These are phyloP conservation scores for Stenolophus ochropezus DNA, from an alignment of 2,888 invertebrate species.

Conservation along the genomic window DNA sequence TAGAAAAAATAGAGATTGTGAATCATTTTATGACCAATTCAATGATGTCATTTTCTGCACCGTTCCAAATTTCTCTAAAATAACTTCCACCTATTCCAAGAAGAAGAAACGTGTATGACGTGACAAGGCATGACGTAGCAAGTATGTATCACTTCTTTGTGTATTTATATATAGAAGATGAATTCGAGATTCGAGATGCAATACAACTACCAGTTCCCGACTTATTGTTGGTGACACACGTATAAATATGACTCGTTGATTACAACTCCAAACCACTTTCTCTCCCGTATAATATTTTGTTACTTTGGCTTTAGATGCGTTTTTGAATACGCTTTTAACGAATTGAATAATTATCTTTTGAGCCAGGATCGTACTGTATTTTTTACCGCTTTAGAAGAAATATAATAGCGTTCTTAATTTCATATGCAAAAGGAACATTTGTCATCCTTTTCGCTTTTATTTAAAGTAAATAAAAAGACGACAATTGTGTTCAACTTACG, in stretches of 20 bases:
- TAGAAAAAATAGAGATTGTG: too few species aligned
- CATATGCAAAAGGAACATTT: too few species aligned
- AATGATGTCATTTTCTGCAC: constrained; percentile 22
- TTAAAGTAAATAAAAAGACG: too few species aligned
- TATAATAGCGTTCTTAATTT: too few species aligned
- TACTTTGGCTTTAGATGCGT: constrained; percentile 44
- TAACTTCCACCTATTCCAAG: constrained; percentile 17
- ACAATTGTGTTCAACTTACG: too few species aligned
- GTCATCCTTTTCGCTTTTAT: too few species aligned
- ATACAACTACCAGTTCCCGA: constrained; percentile 31
- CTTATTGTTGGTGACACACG: constrained; percentile 14
- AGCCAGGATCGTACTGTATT: constrained; percentile 1
- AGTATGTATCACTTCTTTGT: not conserved
- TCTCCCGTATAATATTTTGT: constrained; percentile 43
- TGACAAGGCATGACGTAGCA: not conserved
- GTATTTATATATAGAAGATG: not conserved
- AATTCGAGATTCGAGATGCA: constrained; percentile 4
- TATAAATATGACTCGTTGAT: not conserved
- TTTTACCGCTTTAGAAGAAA: not conserved
- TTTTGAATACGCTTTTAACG: constrained; percentile 52
- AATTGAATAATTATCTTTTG: constrained; percentile 21
- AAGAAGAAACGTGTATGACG: constrained; percentile 9
- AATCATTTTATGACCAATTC: too few species aligned
- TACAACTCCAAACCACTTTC: constrained; percentile 42
- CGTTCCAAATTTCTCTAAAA: constrained; percentile 19